These are phyloP conservation scores for Drosophila erecta DNA, from an alignment of 1,140 invertebrate genomes.

Conservation along the genomic window DNA sequence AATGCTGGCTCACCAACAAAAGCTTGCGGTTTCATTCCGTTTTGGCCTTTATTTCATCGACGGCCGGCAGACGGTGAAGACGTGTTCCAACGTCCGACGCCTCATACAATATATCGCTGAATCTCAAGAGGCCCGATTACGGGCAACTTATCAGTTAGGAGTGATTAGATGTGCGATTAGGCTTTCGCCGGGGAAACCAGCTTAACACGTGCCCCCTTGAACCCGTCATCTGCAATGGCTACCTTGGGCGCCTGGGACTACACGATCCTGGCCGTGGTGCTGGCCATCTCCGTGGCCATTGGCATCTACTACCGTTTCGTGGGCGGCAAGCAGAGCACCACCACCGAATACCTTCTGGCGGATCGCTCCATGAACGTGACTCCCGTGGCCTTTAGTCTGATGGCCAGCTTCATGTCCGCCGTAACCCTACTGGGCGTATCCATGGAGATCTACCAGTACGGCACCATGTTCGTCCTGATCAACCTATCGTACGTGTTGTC, in stretches of 20 bases:
- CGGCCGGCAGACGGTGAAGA: slow-evolving; percentile 67
- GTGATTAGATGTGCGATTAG: slow-evolving; percentile 66
- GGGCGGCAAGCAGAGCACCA: slow-evolving; percentile 94
- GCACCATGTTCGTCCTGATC: slow-evolving; percentile 93
- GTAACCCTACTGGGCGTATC: slow-evolving; percentile 95
- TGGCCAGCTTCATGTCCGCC: slow-evolving; percentile 98
- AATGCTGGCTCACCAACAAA: slow-evolving; percentile 2
- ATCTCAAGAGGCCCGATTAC: slow-evolving; percentile 57
- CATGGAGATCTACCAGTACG: slow-evolving; percentile 93
- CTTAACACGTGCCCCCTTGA: neutral
- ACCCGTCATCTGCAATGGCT: slow-evolving; percentile 38
- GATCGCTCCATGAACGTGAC: slow-evolving; percentile 85
- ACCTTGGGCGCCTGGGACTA: slow-evolving; percentile 87
- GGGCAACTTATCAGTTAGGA: slow-evolving; percentile 52
- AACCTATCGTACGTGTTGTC: slow-evolving; percentile 93
- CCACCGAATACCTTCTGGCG: slow-evolving; percentile 84
- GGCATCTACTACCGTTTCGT: slow-evolving; percentile 94
- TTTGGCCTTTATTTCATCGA: slow-evolving; percentile 59
- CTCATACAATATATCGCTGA: slow-evolving; percentile 2
- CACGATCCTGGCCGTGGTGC: slow-evolving; percentile 87
- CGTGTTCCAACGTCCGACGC: slow-evolving; percentile 12
- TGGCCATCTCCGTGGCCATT: slow-evolving; percentile 89
- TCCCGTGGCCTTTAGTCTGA: slow-evolving; percentile 94
- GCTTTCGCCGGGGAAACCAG: neutral
- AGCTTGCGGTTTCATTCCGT: neutral